Base-by-base conservation (phyloP, 2,113 vertebrate species). In the Lanius collurio region DNA sequence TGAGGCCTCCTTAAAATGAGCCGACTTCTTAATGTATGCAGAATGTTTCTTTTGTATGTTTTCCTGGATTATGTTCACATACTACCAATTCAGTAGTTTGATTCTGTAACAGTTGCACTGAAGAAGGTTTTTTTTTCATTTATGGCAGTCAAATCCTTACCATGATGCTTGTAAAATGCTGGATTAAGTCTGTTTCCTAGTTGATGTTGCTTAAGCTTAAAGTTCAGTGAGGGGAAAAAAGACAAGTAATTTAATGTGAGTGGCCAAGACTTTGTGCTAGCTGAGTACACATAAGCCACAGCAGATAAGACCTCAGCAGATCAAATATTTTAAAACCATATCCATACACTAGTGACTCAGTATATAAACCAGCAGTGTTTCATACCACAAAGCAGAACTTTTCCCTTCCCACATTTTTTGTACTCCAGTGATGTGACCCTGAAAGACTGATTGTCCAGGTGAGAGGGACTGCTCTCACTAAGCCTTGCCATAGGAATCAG, bases 291-390 rank as follows among this genome's bases (percentile, higher is more conserved):
- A 80, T 85, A 82, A 83, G 20, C 69, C 50, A 31, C 49, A 89
- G 19, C 50, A 95, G 82, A 87, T 92, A 96, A 85, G 55, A 82
- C 57, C 57, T 82, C 60, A 93, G 11, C 47, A 83, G 73, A n/a
- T 84, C 76, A 96, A 90, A 91, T 87, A 83, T 84, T 95, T 95
- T 69, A 70, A 91, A 81, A 78, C 35, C 64, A 50, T 63, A 65
- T 76, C 46, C 46, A 50, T 79, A 79, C 53, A 90, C 70, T 70
- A 77, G 65, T 55, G 16, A 65, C 27, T 82, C 2, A 1, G 11
- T 56, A 26, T 76, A 62, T 57, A 87, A 95, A 80, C 52, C 31
- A 80, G 30, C 30, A 44, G n/a, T 63, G 75, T 88, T 93, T 85
- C 59, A 26, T 70, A 19, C 26, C 53, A 28, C 30, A 33, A 81